Conservation (phyloP, 2,113 vertebrate species). For the Cheirogaleus medius region DNA sequence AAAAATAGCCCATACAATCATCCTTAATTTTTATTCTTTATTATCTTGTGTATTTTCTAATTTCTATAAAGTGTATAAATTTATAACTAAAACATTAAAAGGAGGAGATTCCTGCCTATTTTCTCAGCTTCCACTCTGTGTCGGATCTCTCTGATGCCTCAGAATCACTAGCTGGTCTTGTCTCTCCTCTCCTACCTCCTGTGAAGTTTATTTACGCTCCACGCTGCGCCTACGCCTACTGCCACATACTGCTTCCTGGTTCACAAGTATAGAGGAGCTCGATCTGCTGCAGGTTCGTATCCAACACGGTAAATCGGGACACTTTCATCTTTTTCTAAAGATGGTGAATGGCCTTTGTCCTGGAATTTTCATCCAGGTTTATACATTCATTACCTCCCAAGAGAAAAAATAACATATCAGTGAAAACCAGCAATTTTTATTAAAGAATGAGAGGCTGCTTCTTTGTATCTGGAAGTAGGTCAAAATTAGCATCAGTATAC, state of each 20-base stretch:
- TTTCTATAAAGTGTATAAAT: not conserved
- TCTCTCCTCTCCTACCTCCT: no score
- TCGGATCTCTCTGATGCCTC: not conserved
- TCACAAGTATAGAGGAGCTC: not conserved
- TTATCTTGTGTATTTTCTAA: not conserved
- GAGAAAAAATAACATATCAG: not conserved
- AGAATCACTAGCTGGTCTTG: not conserved
- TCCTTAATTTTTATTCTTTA: not conserved
- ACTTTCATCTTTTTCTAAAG: not conserved
- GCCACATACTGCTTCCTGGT: accelerated
- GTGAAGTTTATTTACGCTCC: no score
- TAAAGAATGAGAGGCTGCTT: no score
- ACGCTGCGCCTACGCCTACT: accelerated
- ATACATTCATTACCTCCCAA: not conserved
- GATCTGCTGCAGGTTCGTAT: not conserved
- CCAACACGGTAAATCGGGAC: not conserved
- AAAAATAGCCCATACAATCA: not conserved
- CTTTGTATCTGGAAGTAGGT: no score
- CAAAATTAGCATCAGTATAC: not conserved
- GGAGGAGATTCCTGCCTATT: not conserved
- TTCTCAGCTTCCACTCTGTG: no score
- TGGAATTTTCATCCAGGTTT: not conserved
- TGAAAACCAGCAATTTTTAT: not conserved
- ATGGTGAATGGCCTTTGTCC: not conserved
- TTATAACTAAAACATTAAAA: not conserved